Conservation (phyloP, 2,113 vertebrate genomes). For the Spea bombifrons region DNA sequence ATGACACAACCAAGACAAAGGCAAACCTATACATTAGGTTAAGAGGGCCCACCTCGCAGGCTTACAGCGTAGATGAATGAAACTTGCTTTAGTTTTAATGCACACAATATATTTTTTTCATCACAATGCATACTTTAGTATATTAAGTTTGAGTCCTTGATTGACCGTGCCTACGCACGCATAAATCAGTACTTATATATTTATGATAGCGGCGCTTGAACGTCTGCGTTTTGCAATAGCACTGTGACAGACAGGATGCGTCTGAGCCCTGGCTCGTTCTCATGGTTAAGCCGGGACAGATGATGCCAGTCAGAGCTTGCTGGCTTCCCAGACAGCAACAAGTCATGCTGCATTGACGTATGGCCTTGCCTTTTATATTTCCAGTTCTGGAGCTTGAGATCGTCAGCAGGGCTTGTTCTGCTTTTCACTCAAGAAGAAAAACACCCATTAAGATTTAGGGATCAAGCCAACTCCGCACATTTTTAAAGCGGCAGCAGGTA, state of each 20-base stretch:
- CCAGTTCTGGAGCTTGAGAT: slow-evolving; percentile 21
- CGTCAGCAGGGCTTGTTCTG: slow-evolving; percentile 32
- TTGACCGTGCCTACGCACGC: too few relatives aligned
- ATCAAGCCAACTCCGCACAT: not conserved
- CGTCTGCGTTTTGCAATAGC: slow-evolving; percentile 29
- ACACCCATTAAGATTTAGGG: slow-evolving; percentile 16
- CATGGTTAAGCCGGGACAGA: slow-evolving; percentile 22
- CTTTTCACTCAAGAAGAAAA: slow-evolving; percentile 36
- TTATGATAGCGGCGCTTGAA: not conserved
- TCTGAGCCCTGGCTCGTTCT: not conserved
- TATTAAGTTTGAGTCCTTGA: too few relatives aligned
- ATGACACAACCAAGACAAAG: too few relatives aligned
- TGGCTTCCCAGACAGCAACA: slow-evolving; percentile 34
- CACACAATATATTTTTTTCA: too few relatives aligned
- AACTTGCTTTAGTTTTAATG: too few relatives aligned
- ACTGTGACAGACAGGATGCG: not conserved
- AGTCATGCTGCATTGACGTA: slow-evolving; percentile 32
- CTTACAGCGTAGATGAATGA: too few relatives aligned
- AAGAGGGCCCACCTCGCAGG: too few relatives aligned
- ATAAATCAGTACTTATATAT: not conserved
- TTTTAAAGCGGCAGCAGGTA: not conserved
- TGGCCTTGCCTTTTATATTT: slow-evolving; percentile 30
- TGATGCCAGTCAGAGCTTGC: slow-evolving; percentile 39
- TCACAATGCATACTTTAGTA: too few relatives aligned
- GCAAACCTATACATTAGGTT: too few relatives aligned